Percentiles rank a stretch among this genome's conserved stretches.
Evolutionary conservation across 1,140 invertebrate species (phyloP).

Genomic region (Microvelia longipes): DNA sequence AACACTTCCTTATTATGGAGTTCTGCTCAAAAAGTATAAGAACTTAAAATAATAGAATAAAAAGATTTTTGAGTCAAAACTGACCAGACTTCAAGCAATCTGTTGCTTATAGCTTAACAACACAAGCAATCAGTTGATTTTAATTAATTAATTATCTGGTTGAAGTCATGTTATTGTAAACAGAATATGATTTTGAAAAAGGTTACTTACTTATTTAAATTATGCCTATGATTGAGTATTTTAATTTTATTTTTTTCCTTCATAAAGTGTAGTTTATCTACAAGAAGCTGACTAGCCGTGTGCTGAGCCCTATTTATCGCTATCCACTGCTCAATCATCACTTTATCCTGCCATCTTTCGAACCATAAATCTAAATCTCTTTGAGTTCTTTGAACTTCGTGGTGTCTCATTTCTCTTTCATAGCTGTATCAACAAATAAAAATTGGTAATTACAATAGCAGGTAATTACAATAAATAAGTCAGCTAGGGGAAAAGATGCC

Average conservation of each 20-base stretch:
- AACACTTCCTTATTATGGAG: too few species aligned
- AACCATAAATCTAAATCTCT: conserved; percentile 24
- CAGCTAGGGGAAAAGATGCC: too few species aligned
- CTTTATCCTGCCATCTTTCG: conserved; percentile 27
- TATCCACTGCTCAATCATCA: conserved; percentile 25
- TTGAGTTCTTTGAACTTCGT: conserved; percentile 22
- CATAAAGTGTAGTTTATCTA: conserved; percentile 19
- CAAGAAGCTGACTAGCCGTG: conserved; percentile 17
- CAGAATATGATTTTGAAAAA: too few species aligned
- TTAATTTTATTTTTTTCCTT: conserved; percentile 18
- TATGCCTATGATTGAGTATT: conserved; percentile 7
- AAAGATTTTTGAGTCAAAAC: background rate
- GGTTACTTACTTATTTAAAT: conserved; percentile 15
- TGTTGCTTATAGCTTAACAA: too few species aligned
- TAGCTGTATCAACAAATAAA: too few species aligned
- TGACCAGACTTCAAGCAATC: background rate
- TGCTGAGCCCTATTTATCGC: conserved; percentile 21
- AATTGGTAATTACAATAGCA: too few species aligned
- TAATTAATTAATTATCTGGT: too few species aligned
- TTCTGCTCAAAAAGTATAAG: background rate
- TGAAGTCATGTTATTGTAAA: too few species aligned
- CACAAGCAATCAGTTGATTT: too few species aligned
- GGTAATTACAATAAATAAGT: too few species aligned
- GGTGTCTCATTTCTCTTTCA: conserved; percentile 20
- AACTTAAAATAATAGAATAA: background rate